These are phyloP conservation scores for Hermetia illucens DNA, from an alignment of 1,140 invertebrate genomes.

Conservation along the genomic window DNA sequence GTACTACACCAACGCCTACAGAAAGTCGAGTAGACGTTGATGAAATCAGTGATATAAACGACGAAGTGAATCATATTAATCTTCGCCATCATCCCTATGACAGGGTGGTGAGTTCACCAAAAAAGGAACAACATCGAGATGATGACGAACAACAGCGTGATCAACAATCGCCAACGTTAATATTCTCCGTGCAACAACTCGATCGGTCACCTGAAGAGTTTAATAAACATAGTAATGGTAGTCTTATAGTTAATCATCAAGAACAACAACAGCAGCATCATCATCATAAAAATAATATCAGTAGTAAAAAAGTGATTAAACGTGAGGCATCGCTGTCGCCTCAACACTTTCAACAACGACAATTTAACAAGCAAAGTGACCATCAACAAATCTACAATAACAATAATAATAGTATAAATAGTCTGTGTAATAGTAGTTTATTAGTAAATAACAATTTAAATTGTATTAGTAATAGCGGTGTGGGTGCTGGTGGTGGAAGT, in stretches of 20 bases:
- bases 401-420: slow-evolving; percentile 14
- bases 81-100: neutral
- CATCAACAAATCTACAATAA: slow-evolving; percentile 12
- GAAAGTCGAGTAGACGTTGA: neutral
- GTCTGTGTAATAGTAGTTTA: slow-evolving; percentile 4
- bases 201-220: no score
- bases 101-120: neutral
- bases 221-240: neutral
- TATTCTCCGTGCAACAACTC: no score
- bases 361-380: neutral
- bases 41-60: neutral
- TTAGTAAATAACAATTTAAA: neutral
- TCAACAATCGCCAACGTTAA: no score
- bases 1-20: neutral
- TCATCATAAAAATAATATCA: slow-evolving; percentile 13
- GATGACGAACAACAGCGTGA: neutral
- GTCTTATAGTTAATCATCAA: slow-evolving; percentile 7
- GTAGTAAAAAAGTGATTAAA: no score
- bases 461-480: slow-evolving; percentile 15
- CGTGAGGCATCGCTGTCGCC: no score
- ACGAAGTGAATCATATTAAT: neutral
- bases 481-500: slow-evolving; percentile 3
- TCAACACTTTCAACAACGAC: slow-evolving; percentile 9
- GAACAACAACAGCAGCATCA: slow-evolving; percentile 34
- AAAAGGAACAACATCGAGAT: neutral